Evolutionary conservation across 2,797 vertebrate genomes (phyloP), one percentile per base, ranked within the genome.

Genomic region (Mastacembelus armatus): DNA sequence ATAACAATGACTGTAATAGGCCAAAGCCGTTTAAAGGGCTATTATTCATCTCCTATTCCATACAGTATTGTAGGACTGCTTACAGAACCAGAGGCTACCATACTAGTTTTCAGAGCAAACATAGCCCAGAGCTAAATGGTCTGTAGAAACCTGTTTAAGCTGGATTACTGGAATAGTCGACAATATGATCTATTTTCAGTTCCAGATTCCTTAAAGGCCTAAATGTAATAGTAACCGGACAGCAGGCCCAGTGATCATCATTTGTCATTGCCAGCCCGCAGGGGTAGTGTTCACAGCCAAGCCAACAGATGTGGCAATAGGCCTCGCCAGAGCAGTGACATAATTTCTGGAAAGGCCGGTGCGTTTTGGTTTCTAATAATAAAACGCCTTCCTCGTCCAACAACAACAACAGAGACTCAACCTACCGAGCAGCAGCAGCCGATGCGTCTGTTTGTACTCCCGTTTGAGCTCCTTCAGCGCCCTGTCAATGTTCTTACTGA

Each of bases 351-450:
- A 77, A 68, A 78, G 80, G 81, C 79, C 81, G 15, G 75, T 45
- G 22, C 54, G 54, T 71, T 70, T 70, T 39, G 26, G 67, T 74
- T 85, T 71, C 70, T 77, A 78, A 72, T 68, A 76, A 85, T 80
- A 83, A 78, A 84, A 61, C 62, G 6, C 63, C 22, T 56, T 66
- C 48, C 48, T 38, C 5, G 35, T 76, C 45, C 64, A 60, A 72
- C 79, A 64, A 77, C 67, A 77, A 61, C 48, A 76, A 71, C 32
- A 58, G 54, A 19, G 54, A 18, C 57, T 18, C 16, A 18, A 93
- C 96, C 81, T 95, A 98, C 97, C 97, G 70, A 98, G 93, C 78
- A 98, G 93, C 76, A 98, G 95, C 86, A 98, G 95, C 80, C 96
- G 94, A 87, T 98, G 96, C 3, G 96, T 97, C 90, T 95, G 96